Conservation (phyloP, 2,113 vertebrate genomes). For the Callopanchax toddi region DNA sequence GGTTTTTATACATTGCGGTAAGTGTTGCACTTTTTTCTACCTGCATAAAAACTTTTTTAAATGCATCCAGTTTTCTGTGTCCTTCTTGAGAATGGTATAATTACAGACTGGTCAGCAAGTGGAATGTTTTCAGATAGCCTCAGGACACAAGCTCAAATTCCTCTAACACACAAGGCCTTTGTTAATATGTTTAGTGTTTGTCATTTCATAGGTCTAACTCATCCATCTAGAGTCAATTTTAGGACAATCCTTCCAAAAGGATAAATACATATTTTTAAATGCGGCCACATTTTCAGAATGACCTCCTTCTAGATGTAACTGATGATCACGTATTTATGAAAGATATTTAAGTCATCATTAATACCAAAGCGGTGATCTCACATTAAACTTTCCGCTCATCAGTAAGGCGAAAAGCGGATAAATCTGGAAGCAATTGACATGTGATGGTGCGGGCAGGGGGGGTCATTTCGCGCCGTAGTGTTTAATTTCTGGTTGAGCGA, state of each 20-base stretch:
- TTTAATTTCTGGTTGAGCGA: constrained; percentile 83
- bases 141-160: constrained; percentile 77
- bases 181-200: constrained; percentile 45
- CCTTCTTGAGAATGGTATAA: constrained; percentile 63
- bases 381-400: not conserved
- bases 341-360: not conserved
- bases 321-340: not conserved
- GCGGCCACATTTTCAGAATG: not conserved
- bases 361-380: not conserved
- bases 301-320: no score
- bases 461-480: constrained; percentile 51
- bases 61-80: constrained; percentile 65
- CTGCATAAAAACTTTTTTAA: constrained; percentile 52
- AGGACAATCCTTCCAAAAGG: not conserved
- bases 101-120: constrained; percentile 70
- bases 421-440: no score
- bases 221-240: constrained; percentile 12
- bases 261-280: not conserved
- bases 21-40: constrained; percentile 51
- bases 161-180: constrained; percentile 75
- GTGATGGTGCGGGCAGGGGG: constrained; percentile 36
- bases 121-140: constrained; percentile 73
- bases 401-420: not conserved
- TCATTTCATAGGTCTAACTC: constrained; percentile 39
- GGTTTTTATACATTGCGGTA: constrained; percentile 15